Evolutionary conservation across 2,888 invertebrate genomes (phyloP), one percentile per base, ranked within the genome.

Genomic region (Leucophenga montana): DNA sequence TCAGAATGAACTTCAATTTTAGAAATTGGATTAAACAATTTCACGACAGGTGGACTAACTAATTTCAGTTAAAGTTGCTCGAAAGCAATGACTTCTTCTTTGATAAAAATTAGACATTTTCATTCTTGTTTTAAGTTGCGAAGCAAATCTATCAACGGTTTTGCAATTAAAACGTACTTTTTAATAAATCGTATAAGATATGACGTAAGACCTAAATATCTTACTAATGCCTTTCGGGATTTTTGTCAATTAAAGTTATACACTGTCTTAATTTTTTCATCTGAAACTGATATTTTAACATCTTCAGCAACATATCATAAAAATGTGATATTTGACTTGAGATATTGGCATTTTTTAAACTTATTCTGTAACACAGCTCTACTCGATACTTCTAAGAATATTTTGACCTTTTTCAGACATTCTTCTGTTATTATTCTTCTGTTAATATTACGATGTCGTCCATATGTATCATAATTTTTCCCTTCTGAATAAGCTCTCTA

Each of bases 1-100:
- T 80, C 78, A 2, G 77, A 69, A 57, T 78, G 76, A 5, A 78
- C 50, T 53, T 78, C 77, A 3, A 76, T 77, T 53, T 18, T 22
- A 0, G 76, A 74, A 33, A 56, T 68, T 4, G 68, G 71, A 3
- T 72, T 57, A 71, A 8, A 48, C 13, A 48, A 54, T 22, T 65
- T 74, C 16, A 77, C 22, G 11, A 73, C 74, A 16, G 75, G 84
- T 48, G 70, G 56, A 11, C 66, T 69, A 11, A 56, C 39, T 22
- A 76, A 66, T 13, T 50, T 39, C 3, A 53, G 50, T 56, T 73
- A 73, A 13, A 76, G 16, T 54, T 73, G 57, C 18, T 71, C 20
- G 16, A 75, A 72, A 6, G 74, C 72, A 64, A 48, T 18, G 9
- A 57, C 8, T n/a, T 76, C 67, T 56, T 71, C 69, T 9, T 27